phyloP scores from a whole-genome alignment of 2,797 vertebrate species.

The Xenentodon cancila region DNA sequence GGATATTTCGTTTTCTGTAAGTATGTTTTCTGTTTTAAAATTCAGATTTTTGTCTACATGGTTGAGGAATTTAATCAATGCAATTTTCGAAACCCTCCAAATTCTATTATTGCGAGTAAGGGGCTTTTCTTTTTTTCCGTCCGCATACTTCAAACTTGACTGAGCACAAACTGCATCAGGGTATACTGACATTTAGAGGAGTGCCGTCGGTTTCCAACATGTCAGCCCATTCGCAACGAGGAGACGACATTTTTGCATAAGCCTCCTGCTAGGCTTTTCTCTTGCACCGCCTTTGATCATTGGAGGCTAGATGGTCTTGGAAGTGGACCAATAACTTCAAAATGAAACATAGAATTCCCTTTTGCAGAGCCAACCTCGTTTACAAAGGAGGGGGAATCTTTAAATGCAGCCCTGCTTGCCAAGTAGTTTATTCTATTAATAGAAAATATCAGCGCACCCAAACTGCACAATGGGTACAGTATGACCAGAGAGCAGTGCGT shows the following conservation, averaged over 20 bases:
- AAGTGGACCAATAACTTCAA: slow-evolving; percentile 83
- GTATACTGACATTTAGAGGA: slow-evolving; percentile 77
- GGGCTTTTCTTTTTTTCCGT: slow-evolving; percentile 35
- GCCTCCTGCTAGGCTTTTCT: slow-evolving; percentile 80
- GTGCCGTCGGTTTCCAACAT: slow-evolving; percentile 62
- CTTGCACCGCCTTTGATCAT: slow-evolving; percentile 83
- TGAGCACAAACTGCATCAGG: slow-evolving; percentile 72
- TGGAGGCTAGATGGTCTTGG: slow-evolving; percentile 79
- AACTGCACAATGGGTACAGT: slow-evolving; percentile 69
- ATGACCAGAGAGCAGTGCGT: slow-evolving; percentile 56
- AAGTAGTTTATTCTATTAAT: slow-evolving; percentile 77
- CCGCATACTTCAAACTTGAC: slow-evolving; percentile 77
- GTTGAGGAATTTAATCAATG: slow-evolving; percentile 58
- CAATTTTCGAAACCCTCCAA: slow-evolving; percentile 53
- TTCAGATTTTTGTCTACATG: neutral
- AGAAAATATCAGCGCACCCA: slow-evolving; percentile 58
- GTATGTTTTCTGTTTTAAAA: neutral
- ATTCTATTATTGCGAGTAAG: slow-evolving; percentile 50
- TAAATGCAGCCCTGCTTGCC: slow-evolving; percentile 69
- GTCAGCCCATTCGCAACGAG: slow-evolving; percentile 69
- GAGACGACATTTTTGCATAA: slow-evolving; percentile 78
- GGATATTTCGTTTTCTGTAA: neutral
- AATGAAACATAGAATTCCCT: slow-evolving; percentile 82
- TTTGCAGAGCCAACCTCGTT: slow-evolving; percentile 63
- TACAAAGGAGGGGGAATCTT: slow-evolving; percentile 74